phyloP scores from a whole-genome alignment of 2,113 vertebrate genomes.

The Ptyas mucosa region DNA sequence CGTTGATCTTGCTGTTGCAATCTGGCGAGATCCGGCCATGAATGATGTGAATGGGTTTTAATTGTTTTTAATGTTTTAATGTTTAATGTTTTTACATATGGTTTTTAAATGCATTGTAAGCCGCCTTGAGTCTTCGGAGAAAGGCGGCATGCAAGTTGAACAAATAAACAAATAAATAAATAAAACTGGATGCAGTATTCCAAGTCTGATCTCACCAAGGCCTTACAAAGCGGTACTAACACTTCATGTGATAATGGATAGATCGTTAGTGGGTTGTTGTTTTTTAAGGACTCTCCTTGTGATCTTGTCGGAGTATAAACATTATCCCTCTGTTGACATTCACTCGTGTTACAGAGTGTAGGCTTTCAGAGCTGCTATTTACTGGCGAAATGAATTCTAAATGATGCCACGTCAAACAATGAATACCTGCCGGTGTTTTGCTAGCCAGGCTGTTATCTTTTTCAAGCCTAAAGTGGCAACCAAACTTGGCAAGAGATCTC shows the following conservation, averaged over 20 bases:
- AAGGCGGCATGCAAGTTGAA: too few relatives aligned
- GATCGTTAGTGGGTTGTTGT: background rate
- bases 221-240: background rate
- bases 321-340: background rate
- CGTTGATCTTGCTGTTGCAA: too few relatives aligned
- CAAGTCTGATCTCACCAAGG: background rate
- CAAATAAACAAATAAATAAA: too few relatives aligned
- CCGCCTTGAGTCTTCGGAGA: too few relatives aligned
- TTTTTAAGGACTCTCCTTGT: slow-evolving; percentile 40
- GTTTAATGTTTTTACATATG: too few relatives aligned
- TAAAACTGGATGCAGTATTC: background rate
- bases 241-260: slow-evolving; percentile 19
- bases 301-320: background rate
- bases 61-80: too few relatives aligned
- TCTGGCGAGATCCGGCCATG: too few relatives aligned
- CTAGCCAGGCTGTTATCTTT: background rate
- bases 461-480: background rate
- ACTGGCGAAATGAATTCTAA: background rate
- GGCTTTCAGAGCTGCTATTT: background rate
- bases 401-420: background rate
- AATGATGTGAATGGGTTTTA: too few relatives aligned
- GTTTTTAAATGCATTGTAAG: too few relatives aligned
- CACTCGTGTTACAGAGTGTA: background rate
- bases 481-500: background rate
- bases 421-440: background rate